Percentiles rank a stretch among this genome's conserved stretches.
Conservation (phyloP, 2,797 vertebrate genomes). For the Rhinatrema bivittatum region DNA sequence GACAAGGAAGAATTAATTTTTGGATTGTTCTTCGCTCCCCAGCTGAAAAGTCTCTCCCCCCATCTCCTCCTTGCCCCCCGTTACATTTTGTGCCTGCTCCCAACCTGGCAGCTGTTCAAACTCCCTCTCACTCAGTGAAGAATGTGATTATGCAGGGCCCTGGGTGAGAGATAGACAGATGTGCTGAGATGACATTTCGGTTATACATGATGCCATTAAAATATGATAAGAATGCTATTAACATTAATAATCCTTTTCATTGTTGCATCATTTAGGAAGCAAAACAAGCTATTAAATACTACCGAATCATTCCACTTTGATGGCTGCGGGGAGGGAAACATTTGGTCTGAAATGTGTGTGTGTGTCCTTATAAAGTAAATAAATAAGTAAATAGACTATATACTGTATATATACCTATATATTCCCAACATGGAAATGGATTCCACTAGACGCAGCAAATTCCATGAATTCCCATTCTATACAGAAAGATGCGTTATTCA, state of each 20-base stretch:
- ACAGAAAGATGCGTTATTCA: too few relatives aligned
- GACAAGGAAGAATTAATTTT: too few relatives aligned
- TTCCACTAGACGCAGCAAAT: too few relatives aligned
- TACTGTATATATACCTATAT: too few relatives aligned
- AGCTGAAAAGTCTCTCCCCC: too few relatives aligned
- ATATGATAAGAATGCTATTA: conserved; percentile 59
- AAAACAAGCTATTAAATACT: conserved; percentile 62
- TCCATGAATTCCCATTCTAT: too few relatives aligned
- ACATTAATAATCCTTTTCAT: conserved; percentile 64
- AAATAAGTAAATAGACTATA: too few relatives aligned
- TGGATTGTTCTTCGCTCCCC: too few relatives aligned
- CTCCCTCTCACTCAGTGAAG: conserved; percentile 23
- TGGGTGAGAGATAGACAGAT: conserved; percentile 50
- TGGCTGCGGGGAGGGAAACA: conserved; percentile 47
- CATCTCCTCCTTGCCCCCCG: too few relatives aligned
- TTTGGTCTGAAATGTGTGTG: conserved; percentile 42
- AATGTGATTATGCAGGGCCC: conserved; percentile 32
- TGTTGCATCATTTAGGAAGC: conserved; percentile 59
- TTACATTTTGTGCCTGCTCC: neutral
- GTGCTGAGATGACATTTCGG: conserved; percentile 51
- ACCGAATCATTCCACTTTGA: conserved; percentile 46
- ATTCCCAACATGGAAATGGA: too few relatives aligned
- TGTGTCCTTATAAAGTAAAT: too few relatives aligned
- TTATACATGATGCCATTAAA: conserved; percentile 59
- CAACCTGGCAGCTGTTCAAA: conserved; percentile 14